A percentile compares a stretch with the other conserved stretches of the same genome.
These are phyloP conservation scores for Chunga burmeisteri DNA, from an alignment of 2,113 vertebrate genomes.

Conservation along the genomic window DNA sequence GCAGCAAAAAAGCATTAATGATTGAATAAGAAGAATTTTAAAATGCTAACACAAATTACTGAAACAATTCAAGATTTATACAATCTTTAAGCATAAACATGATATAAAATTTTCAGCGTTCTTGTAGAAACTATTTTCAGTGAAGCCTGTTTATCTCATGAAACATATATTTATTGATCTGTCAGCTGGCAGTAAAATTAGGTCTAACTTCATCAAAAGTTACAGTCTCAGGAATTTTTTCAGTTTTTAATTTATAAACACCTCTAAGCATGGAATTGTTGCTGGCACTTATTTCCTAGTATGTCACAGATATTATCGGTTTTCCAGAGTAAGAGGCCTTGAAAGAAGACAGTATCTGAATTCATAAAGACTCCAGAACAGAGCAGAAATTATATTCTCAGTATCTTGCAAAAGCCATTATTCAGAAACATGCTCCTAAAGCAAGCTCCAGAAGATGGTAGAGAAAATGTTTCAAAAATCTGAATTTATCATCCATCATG, in stretches of 20 bases:
- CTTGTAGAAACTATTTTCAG: neutral
- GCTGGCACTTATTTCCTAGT: neutral
- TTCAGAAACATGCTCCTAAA: neutral
- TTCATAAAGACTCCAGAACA: neutral
- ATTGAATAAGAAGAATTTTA: neutral
- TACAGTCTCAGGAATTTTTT: neutral
- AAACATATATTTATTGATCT: neutral
- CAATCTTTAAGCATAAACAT: neutral
- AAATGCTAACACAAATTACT: neutral
- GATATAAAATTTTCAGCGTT: neutral
- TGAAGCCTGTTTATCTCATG: neutral
- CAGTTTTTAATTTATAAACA: neutral
- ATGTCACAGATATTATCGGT: neutral
- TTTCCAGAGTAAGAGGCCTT: neutral
- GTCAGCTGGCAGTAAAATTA: neutral
- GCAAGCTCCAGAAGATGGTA: neutral
- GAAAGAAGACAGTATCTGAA: neutral
- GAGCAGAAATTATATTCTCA: neutral
- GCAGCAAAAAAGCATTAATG: neutral
- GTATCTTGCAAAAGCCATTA: neutral
- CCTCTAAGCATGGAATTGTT: neutral
- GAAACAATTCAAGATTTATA: neutral
- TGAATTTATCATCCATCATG: neutral
- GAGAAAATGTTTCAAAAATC: neutral
- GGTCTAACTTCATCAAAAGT: neutral